phyloP scores from a whole-genome alignment of 2,797 vertebrate species.

The Hoplostethus mediterraneus region DNA sequence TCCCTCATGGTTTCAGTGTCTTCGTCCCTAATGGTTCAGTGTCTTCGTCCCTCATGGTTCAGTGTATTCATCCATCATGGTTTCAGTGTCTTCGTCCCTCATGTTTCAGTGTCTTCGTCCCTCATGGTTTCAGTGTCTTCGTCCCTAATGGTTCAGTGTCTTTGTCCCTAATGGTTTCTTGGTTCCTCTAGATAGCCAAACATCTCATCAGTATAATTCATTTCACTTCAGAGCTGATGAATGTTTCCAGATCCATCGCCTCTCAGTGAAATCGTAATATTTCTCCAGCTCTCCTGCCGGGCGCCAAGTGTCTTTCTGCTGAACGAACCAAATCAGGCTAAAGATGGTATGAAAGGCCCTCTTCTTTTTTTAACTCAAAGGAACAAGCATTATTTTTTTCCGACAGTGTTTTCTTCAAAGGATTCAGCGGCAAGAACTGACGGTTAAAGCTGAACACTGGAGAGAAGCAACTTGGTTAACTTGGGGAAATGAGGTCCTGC shows the following conservation, averaged over 20 bases:
- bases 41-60: no score
- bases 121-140: conserved; percentile 36
- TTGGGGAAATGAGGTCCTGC: not conserved
- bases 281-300: conserved; percentile 37
- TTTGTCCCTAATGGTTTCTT: conserved; percentile 56
- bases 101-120: no score
- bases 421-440: not conserved
- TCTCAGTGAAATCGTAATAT: conserved; percentile 49
- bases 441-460: not conserved
- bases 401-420: conserved; percentile 4
- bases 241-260: conserved; percentile 45
- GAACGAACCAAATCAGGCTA: no score
- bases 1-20: no score
- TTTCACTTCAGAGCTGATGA: conserved; percentile 62
- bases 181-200: conserved; percentile 47
- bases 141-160: conserved; percentile 24
- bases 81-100: no score
- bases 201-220: conserved; percentile 63
- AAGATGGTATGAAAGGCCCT: not conserved
- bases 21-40: no score
- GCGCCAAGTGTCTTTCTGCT: not conserved
- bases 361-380: no score
- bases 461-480: not conserved
- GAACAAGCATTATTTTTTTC: not conserved
- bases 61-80: no score